Evolutionary conservation across 2,797 vertebrate genomes (phyloP).

Genomic region (Euthynnus affinis): DNA sequence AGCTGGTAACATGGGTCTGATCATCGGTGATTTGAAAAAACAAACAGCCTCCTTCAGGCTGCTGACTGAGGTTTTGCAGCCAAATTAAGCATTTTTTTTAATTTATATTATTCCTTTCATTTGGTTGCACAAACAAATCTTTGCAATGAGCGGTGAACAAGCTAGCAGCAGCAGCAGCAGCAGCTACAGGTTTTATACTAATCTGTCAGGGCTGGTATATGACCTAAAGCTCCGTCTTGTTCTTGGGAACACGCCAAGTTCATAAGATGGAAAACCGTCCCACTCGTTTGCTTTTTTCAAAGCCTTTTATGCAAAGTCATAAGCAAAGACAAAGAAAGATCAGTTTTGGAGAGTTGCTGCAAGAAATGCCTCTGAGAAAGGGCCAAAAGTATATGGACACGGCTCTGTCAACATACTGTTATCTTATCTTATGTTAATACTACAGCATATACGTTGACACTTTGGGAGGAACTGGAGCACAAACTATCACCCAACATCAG

Average conservation of each 20-base stretch:
- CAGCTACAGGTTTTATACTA: conserved; percentile 28
- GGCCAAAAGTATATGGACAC: neutral
- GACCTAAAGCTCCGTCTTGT: conserved; percentile 34
- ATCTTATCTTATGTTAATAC: no score
- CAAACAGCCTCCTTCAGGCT: conserved; percentile 17
- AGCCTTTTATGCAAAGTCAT: conserved; percentile 26
- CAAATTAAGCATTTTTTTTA: neutral
- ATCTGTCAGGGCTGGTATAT: conserved; percentile 25
- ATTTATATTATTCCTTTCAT: neutral
- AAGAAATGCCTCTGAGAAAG: neutral
- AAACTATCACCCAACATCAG: no score
- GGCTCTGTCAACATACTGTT: no score
- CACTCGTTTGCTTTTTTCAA: conserved; percentile 23
- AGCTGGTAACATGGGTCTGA: conserved; percentile 41
- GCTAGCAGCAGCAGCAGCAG: conserved; percentile 4
- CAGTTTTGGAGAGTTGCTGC: neutral
- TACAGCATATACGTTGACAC: no score
- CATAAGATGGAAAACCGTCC: conserved; percentile 33
- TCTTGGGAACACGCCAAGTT: conserved; percentile 23
- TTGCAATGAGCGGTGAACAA: conserved; percentile 3
- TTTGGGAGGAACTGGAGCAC: no score
- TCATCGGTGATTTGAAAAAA: conserved; percentile 39
- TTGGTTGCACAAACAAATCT: neutral
- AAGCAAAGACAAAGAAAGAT: no score
- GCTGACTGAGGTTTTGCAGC: neutral